Conservation (phyloP, 2,888 invertebrate species). For the Portevinia maculata region DNA sequence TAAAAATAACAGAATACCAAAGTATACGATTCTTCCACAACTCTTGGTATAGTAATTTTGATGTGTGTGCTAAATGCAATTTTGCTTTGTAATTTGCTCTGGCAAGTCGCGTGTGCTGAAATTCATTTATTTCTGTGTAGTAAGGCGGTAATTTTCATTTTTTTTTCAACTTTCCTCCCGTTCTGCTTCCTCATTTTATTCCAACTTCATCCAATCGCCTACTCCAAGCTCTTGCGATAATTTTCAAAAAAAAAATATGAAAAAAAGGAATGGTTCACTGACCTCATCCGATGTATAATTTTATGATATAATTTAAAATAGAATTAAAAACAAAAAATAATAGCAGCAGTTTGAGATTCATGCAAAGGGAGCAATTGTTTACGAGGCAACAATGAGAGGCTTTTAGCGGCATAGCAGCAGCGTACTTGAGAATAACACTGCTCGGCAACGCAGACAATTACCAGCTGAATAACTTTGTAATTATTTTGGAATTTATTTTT, state of each 20-base stretch:
- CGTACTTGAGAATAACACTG: slow-evolving; percentile 35
- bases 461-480: slow-evolving; percentile 72
- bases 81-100: slow-evolving; percentile 47
- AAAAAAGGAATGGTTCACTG: slow-evolving; percentile 34
- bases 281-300: slow-evolving; percentile 49
- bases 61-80: slow-evolving; percentile 60
- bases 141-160: slow-evolving; percentile 64
- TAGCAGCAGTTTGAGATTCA: slow-evolving; percentile 2
- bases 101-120: slow-evolving; percentile 62
- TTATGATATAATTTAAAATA: slow-evolving; percentile 66
- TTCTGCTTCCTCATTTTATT: slow-evolving; percentile 25
- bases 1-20: not conserved
- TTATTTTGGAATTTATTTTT: slow-evolving; percentile 65
- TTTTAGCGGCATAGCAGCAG: slow-evolving; percentile 42
- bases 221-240: slow-evolving; percentile 21
- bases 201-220: slow-evolving; percentile 18
- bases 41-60: slow-evolving; percentile 9
- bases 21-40: not conserved
- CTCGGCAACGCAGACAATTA: slow-evolving; percentile 34
- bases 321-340: slow-evolving; percentile 61
- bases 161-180: slow-evolving; percentile 56
- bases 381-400: slow-evolving; percentile 27
- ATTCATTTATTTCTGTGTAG: slow-evolving; percentile 66
- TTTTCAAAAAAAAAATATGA: no score
- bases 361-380: slow-evolving; percentile 1